Percentiles rank a stretch among this genome's conserved stretches.
Evolutionary conservation across 2,113 vertebrate genomes (phyloP).

Genomic region (Chinchilla lanigera): DNA sequence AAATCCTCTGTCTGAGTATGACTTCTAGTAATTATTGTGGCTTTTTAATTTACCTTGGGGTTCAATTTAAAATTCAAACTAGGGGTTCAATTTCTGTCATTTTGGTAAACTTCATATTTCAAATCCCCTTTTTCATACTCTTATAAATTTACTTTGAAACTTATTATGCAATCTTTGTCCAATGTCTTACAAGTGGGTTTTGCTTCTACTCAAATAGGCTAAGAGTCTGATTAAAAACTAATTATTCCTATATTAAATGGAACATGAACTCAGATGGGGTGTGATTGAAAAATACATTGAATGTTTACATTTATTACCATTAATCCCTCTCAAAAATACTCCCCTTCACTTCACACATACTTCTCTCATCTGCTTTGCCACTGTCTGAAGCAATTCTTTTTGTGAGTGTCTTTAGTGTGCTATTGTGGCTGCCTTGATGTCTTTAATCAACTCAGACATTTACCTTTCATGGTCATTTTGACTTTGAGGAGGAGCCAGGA

Average conservation of each 20-base stretch:
- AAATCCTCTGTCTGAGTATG: conserved; percentile 13
- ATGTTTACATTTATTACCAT: no score
- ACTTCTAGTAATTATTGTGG: not conserved
- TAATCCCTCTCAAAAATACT: no score
- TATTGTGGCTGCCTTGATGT: not conserved
- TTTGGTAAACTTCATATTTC: conserved; percentile 42
- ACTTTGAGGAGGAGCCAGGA: not conserved
- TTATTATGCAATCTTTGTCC: not conserved
- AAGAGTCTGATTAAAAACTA: conserved; percentile 21
- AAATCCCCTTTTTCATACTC: not conserved
- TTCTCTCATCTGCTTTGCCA: not conserved
- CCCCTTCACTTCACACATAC: not conserved
- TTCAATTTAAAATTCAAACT: conserved; percentile 41
- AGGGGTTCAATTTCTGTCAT: not conserved
- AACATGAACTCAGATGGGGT: not conserved
- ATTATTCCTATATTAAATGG: not conserved
- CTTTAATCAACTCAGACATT: not conserved
- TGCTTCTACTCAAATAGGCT: conserved; percentile 21
- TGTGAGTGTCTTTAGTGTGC: not conserved
- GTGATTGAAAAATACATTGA: no score
- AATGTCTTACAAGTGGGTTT: conserved; percentile 5
- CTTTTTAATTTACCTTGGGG: not conserved
- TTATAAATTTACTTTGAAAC: conserved; percentile 50
- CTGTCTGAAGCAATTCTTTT: not conserved
- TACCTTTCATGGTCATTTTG: not conserved